Conservation (phyloP, 2,113 vertebrate species). For the Burhinus bistriatus region DNA sequence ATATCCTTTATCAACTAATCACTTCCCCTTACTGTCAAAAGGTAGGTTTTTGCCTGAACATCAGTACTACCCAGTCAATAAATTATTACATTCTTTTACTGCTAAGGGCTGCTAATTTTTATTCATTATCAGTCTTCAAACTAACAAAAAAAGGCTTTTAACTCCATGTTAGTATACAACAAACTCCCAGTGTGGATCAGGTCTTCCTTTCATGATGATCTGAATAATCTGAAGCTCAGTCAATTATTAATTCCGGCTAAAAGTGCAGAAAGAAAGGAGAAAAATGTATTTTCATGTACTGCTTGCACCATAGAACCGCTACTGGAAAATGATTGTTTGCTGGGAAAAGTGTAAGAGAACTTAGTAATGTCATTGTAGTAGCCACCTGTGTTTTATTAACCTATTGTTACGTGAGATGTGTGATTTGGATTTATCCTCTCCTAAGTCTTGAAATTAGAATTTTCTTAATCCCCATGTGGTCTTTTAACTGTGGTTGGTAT, state of each 20-base stretch:
- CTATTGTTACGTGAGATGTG: background rate
- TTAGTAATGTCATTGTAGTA: background rate
- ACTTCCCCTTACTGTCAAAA: background rate
- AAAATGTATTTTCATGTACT: background rate
- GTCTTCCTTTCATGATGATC: background rate
- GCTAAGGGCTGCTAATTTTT: background rate
- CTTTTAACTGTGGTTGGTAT: background rate
- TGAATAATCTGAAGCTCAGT: background rate
- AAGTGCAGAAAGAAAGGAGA: background rate
- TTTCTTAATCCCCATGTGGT: background rate
- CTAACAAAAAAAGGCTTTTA: background rate
- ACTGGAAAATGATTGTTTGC: background rate
- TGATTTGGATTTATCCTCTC: background rate
- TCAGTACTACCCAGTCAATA: background rate
- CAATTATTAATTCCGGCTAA: background rate
- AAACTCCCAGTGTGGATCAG: background rate
- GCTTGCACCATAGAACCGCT: background rate
- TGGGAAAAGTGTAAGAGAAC: background rate
- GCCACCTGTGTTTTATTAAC: background rate
- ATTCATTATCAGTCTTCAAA: background rate
- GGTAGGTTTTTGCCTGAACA: background rate
- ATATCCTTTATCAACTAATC: background rate
- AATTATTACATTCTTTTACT: background rate
- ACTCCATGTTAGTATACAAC: background rate
- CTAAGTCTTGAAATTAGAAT: background rate